A percentile compares a stretch with the other conserved stretches of the same genome.
phyloP scores from a whole-genome alignment of 2,888 invertebrate genomes.

The Colletes collaris region DNA sequence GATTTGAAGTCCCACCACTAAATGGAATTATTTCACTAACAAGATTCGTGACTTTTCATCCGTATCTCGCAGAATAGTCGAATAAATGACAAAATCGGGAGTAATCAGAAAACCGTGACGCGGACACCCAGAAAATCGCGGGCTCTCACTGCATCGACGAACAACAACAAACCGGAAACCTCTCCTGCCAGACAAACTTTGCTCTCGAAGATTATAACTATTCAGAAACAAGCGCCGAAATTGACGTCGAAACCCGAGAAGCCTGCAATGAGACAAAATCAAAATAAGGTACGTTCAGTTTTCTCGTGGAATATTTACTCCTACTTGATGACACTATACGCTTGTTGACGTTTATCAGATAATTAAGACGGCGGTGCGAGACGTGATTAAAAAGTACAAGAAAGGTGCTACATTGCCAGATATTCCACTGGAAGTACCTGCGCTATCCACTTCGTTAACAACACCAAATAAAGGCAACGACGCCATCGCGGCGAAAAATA shows the following conservation, averaged over 20 bases:
- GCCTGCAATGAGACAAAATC: constrained; percentile 45
- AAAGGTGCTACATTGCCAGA: constrained; percentile 56
- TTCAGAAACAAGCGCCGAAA: constrained; percentile 70
- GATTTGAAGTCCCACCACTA: no score
- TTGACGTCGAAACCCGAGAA: constrained; percentile 57
- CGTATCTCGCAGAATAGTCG: constrained; percentile 28
- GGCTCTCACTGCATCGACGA: constrained; percentile 3
- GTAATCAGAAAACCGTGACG: constrained; percentile 23
- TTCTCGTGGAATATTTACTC: neutral
- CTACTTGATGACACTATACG: neutral
- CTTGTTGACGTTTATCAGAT: constrained; percentile 55
- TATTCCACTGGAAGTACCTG: constrained; percentile 59
- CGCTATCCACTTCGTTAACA: constrained; percentile 57
- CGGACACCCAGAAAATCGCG: constrained; percentile 41
- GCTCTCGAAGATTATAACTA: constrained; percentile 71
- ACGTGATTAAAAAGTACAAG: constrained; percentile 76
- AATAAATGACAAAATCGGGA: constrained; percentile 15
- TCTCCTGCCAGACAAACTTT: constrained; percentile 61
- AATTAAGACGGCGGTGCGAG: constrained; percentile 72
- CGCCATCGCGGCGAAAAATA: constrained; percentile 60
- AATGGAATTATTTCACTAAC: neutral
- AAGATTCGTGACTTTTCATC: neutral
- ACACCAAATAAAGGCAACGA: constrained; percentile 47
- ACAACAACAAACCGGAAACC: constrained; percentile 42
- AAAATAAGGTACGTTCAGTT: constrained; percentile 66